Evolutionary conservation across 1,140 invertebrate genomes (phyloP).

Genomic region (Philotrypesis tridentata): DNA sequence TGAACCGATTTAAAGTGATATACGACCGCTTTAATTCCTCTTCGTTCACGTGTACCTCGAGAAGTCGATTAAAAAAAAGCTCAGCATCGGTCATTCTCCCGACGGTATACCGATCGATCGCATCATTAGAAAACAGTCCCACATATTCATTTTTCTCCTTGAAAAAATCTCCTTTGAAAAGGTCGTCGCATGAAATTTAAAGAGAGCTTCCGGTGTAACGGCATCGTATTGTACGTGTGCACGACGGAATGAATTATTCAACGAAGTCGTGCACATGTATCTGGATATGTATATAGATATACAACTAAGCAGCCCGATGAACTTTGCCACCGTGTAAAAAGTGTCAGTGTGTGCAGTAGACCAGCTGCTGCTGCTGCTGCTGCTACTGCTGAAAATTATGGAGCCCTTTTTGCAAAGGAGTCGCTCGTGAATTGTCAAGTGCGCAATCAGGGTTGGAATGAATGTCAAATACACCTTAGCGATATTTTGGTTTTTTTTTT

Average conservation of each 20-base stretch:
- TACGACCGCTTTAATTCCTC: too few species aligned
- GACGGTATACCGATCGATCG: neutral
- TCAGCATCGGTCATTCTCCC: too few species aligned
- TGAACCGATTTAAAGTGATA: too few species aligned
- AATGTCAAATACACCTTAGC: neutral
- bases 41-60: too few species aligned
- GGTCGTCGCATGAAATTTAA: neutral
- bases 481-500: too few species aligned
- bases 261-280: neutral
- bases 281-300: neutral
- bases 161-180: neutral
- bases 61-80: too few species aligned
- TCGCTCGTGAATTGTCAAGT: neutral
- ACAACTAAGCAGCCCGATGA: neutral
- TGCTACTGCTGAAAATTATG: neutral
- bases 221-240: neutral
- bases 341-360: neutral
- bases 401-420: neutral
- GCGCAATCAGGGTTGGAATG: neutral
- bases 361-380: too few species aligned
- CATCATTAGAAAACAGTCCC: neutral
- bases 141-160: neutral
- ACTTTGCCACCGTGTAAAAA: too few species aligned
- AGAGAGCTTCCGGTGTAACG: neutral
- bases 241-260: neutral